Base-by-base conservation (phyloP, 2,113 vertebrate genomes). In the Labrus mixtus region DNA sequence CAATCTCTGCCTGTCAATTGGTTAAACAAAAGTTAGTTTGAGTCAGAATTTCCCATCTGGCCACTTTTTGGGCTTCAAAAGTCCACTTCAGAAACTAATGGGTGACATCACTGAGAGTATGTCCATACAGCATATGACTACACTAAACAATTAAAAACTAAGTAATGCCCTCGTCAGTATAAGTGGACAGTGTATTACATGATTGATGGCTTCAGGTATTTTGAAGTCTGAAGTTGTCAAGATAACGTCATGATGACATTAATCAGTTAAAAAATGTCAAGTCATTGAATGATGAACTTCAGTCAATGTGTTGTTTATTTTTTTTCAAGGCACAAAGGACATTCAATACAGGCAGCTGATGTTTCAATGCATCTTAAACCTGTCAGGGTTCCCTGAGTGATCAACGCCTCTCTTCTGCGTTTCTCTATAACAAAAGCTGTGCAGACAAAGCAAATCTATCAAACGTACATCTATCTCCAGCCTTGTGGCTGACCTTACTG, bases 371-470 rank as follows among this genome's bases (percentile, higher is more conserved):
- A 29, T 59, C 56, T 51, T 16, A 17, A 37, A 19, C 22, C 16
- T 50, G 79, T 53, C 63, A 58, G 11, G 16, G 37, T 36, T 19
- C 10, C n/a, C 29, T 36, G n/a, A 64, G 39, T 45, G 37, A 81
- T 78, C 50, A 67, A 79, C 22, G 65, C 25, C n/a, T 64, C 50
- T 48, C 48, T 13, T 16, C 70, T 20, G 3, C 20, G 23, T 48
- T 65, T 8, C 37, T 51, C 22, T 17, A 56, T 62, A 46, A 79
- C 55, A 62, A 39, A 73, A 25, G 12, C 33, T 13, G 11, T 19
- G 48, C 43, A 17, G 56, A 56, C 67, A 66, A 51, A 72, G 65
- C 61, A 60, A 60, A 82, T 82, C 50, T 69, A 78, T 73, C 55
- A 87, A 73, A 69, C 23, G 9, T 11, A 19, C 59, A 65, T 78